These are phyloP conservation scores for Heterochromis multidens DNA, from an alignment of 2,113 vertebrate species.

Conservation along the genomic window DNA sequence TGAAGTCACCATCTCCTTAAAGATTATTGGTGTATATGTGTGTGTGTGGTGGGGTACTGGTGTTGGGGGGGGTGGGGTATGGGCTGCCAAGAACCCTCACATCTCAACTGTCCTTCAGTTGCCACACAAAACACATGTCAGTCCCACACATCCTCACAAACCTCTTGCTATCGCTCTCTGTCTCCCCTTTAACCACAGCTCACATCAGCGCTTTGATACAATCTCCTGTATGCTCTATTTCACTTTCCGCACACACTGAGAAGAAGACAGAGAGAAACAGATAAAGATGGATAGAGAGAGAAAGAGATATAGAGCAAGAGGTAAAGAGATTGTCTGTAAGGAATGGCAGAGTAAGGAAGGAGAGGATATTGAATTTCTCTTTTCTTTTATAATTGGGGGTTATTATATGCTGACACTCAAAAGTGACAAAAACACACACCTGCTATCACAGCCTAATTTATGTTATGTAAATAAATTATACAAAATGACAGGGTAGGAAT, in stretches of 20 bases:
- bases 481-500: background rate
- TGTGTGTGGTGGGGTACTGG: background rate
- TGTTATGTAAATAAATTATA: background rate
- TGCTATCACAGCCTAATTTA: background rate
- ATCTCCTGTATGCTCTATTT: conserved; percentile 54
- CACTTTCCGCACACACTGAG: conserved; percentile 37
- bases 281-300: conserved; percentile 19
- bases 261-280: conserved; percentile 4
- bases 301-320: background rate
- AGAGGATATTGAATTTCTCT: background rate
- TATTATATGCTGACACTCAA: background rate
- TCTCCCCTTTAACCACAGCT: conserved; percentile 41
- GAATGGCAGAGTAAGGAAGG: background rate
- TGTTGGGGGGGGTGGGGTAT: background rate
- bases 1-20: conserved; percentile 19
- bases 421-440: background rate
- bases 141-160: conserved; percentile 20
- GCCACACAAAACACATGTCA: conserved; percentile 37
- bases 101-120: conserved; percentile 42
- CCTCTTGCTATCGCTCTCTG: conserved; percentile 12
- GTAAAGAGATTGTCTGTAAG: background rate
- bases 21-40: conserved; percentile 1
- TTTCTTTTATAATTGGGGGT: background rate
- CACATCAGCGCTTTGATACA: conserved; percentile 48
- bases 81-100: background rate